Conservation (phyloP, 2,113 vertebrate species). For the Onychostruthus taczanowskii region DNA sequence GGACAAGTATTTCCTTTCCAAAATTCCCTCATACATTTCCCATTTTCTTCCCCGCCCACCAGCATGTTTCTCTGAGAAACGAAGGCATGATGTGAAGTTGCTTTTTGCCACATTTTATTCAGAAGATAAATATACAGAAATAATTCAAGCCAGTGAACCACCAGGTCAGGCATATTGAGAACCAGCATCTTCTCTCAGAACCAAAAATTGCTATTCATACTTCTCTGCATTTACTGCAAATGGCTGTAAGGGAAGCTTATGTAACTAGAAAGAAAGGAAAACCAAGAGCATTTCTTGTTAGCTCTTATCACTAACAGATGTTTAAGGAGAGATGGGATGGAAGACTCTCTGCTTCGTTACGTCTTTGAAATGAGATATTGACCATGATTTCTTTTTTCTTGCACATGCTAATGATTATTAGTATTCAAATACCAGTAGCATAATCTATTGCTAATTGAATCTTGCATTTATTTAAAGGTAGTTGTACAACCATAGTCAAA, state of each 20-base stretch:
- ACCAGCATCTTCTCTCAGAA: not conserved
- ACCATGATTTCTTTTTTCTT: not conserved
- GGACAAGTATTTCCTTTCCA: not conserved
- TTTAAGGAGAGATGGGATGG: not conserved
- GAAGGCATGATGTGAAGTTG: not conserved
- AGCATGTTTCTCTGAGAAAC: not conserved
- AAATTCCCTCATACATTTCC: not conserved
- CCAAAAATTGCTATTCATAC: not conserved
- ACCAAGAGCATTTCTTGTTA: not conserved
- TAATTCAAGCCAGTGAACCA: not conserved
- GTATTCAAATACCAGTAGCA: not conserved
- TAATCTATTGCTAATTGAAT: not conserved
- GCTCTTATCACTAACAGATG: not conserved
- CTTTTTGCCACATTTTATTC: not conserved
- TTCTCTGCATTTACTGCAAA: not conserved
- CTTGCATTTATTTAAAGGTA: not conserved
- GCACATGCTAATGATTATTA: not conserved
- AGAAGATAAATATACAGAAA: constrained; percentile 7
- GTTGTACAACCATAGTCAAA: not conserved
- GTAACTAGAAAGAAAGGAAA: not conserved
- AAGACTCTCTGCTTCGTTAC: not conserved
- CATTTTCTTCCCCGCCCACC: not conserved
- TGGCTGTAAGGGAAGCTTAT: not conserved
- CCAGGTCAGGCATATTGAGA: not conserved
- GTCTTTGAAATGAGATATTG: not conserved